These are phyloP conservation scores for Myoxocephalus aenaeus DNA, from an alignment of 2,797 vertebrate genomes.

Conservation along the genomic window DNA sequence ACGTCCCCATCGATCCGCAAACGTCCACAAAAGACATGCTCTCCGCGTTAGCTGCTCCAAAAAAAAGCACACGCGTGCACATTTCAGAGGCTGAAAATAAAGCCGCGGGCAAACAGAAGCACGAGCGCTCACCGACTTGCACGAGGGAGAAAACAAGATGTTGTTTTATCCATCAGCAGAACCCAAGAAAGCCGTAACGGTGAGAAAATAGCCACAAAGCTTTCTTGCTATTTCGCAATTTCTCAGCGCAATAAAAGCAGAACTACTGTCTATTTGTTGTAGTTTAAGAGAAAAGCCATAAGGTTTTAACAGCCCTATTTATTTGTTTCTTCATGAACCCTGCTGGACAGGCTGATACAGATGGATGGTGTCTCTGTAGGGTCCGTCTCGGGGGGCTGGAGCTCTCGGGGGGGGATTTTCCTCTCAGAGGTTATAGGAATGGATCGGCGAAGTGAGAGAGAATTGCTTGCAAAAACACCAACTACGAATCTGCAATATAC, in stretches of 20 bases:
- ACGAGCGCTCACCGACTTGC: not conserved
- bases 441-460: slow-evolving; percentile 23
- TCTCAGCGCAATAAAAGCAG: slow-evolving; percentile 3
- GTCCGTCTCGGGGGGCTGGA: slow-evolving; percentile 39
- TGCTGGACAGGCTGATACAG: slow-evolving; percentile 68
- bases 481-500: not conserved
- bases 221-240: slow-evolving; percentile 47
- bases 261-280: slow-evolving; percentile 64
- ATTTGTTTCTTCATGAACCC: slow-evolving; percentile 55
- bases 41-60: slow-evolving; percentile 16
- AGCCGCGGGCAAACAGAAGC: slow-evolving; percentile 18
- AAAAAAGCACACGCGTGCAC: not conserved
- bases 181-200: slow-evolving; percentile 16
- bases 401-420: slow-evolving; percentile 49
- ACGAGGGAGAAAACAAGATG: slow-evolving; percentile 32
- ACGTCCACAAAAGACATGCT: slow-evolving; percentile 11
- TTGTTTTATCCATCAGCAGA: slow-evolving; percentile 54
- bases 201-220: slow-evolving; percentile 41
- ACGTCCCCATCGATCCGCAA: slow-evolving; percentile 47
- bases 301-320: slow-evolving; percentile 71
- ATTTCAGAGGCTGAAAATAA: too few relatives aligned
- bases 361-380: slow-evolving; percentile 62
- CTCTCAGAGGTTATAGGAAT: slow-evolving; percentile 50
- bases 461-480: not conserved
- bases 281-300: slow-evolving; percentile 72